phyloP scores from a whole-genome alignment of 2,797 vertebrate species.

The Selene dorsalis region DNA sequence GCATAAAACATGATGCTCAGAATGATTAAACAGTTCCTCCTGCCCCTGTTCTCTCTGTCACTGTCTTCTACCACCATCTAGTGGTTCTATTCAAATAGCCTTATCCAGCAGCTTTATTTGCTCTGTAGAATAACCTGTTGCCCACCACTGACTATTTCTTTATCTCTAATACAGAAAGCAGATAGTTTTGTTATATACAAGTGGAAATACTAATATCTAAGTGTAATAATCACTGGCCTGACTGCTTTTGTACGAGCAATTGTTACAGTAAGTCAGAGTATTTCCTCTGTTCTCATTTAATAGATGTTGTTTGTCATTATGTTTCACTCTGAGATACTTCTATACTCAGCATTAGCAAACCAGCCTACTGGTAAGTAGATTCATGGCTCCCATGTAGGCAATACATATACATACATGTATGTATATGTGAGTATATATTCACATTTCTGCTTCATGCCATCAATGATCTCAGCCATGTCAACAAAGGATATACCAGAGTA shows the following conservation, averaged over 20 bases:
- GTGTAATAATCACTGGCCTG: background rate
- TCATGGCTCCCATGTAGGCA: background rate
- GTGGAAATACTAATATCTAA: too few species aligned
- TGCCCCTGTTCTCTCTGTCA: constrained; percentile 7
- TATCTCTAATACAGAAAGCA: background rate
- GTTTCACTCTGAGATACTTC: background rate
- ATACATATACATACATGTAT: background rate
- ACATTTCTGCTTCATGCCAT: background rate
- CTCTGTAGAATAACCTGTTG: constrained; percentile 46
- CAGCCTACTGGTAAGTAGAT: background rate
- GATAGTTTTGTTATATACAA: background rate
- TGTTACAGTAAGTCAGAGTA: background rate
- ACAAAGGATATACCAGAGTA: background rate
- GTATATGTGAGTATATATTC: background rate
- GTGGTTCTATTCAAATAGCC: constrained; percentile 50
- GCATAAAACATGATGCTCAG: background rate
- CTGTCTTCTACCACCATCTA: constrained; percentile 73
- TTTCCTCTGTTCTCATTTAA: constrained; percentile 6
- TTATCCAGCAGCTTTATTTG: background rate
- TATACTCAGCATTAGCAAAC: constrained; percentile 1
- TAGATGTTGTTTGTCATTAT: background rate
- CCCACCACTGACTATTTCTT: background rate
- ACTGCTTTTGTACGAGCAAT: background rate
- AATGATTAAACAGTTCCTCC: background rate
- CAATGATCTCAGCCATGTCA: background rate